Base-by-base conservation (phyloP, 2,797 vertebrate genomes). In the Vireo griseus region DNA sequence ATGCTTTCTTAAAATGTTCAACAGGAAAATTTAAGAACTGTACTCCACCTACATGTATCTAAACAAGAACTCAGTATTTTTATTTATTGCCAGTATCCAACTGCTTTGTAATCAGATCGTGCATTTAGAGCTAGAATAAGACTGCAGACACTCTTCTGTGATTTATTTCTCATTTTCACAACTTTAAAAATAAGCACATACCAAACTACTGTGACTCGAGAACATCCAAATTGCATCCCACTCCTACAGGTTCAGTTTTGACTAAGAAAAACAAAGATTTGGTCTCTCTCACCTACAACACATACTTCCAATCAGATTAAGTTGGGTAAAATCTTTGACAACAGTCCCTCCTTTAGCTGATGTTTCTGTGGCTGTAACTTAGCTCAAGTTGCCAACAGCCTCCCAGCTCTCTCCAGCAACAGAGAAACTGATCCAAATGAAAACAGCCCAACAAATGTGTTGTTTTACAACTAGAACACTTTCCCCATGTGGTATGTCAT, bases 231-330 rank as follows among this genome's bases (percentile, higher is more conserved):
- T 37, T 47, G 47, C 62, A 86, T 62, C 58, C 50, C 90, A 71
- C 79, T 95, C 94, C 95, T 93, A 86, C 42, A 77, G 26, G 61
- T 74, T 90, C 35, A n/a, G 16, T 79, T 93, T 59, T 59, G n/a
- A 76, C 35, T 16, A 51, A 16, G 55, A 71, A 88, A 68, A 74
- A 10, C 35, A 44, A 61, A 47, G 48, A 58, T 22, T 58, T 25
- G 35, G 22, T 37, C 51, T 66, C 81, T 50, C 63, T 93, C 69
- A 65, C 74, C 80, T 81, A 68, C 39, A 61, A 42, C 19, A 61
- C 18, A 37, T 12, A n/a, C 33, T 78, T 72, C 31, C 48, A 54
- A 54, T 14, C 76, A 88, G 50, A 62, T 72, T 81, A 74, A 78
- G 26, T 4, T 58, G 47, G 59, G 25, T 55, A 51, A 84, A 81